Conservation (phyloP, 2,797 vertebrate species). For the Hoplostethus atlanticus region DNA sequence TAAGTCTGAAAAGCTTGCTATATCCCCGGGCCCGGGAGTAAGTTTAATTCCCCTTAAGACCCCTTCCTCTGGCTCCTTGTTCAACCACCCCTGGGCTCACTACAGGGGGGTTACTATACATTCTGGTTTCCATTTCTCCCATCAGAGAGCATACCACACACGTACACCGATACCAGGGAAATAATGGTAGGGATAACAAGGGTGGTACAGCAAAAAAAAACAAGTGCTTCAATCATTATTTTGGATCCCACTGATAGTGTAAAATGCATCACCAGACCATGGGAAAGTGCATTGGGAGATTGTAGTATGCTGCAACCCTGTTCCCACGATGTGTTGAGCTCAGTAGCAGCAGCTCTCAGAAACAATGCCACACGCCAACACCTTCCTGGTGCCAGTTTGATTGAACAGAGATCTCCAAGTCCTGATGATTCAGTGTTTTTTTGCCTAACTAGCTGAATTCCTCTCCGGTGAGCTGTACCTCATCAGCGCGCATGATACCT, state of each 20-base stretch:
- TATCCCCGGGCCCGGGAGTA: conserved; percentile 67
- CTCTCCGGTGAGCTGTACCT: conserved; percentile 55
- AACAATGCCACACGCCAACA: conserved; percentile 25
- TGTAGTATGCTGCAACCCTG: background rate
- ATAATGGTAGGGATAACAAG: background rate
- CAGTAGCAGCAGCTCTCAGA: background rate
- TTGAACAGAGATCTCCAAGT: conserved; percentile 22
- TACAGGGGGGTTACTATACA: conserved; percentile 75
- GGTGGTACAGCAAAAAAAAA: conserved; percentile 1
- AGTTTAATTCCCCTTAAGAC: conserved; percentile 81
- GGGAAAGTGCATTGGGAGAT: conserved; percentile 12
- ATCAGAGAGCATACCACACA: conserved; percentile 62
- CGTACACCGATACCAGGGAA: conserved; percentile 31
- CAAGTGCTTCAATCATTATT: conserved; percentile 8
- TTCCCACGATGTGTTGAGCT: background rate
- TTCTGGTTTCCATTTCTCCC: conserved; percentile 74
- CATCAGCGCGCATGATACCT: conserved; percentile 62
- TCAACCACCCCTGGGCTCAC: conserved; percentile 78
- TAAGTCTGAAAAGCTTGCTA: conserved; percentile 67
- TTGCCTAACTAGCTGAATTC: conserved; percentile 43
- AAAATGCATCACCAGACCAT: conserved; percentile 34
- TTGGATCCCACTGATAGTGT: conserved; percentile 6
- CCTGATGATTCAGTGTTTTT: conserved; percentile 36
- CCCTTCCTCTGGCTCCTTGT: conserved; percentile 75
- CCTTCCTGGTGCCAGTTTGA: conserved; percentile 6